Conservation (phyloP, 2,113 vertebrate species). For the Antidorcas marsupialis region DNA sequence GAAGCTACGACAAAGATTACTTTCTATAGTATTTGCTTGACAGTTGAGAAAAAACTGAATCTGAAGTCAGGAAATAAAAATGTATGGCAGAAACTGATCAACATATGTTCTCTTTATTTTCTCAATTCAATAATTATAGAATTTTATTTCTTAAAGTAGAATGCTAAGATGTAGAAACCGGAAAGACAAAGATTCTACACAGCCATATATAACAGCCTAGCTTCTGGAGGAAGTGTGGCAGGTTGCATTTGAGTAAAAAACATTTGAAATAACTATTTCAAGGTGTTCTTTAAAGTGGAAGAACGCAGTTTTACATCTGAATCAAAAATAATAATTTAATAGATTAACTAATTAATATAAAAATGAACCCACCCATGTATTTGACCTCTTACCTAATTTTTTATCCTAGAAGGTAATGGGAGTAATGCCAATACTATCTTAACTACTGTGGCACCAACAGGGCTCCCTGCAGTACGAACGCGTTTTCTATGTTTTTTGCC, state of each 20-base stretch:
- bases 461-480: background rate
- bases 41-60: background rate
- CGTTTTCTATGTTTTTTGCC: background rate
- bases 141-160: background rate
- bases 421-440: constrained; percentile 31
- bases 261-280: background rate
- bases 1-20: background rate
- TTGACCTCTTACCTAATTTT: background rate
- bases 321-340: background rate
- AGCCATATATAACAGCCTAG: background rate
- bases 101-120: background rate
- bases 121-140: background rate
- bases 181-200: background rate
- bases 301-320: background rate
- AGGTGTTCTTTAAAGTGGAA: background rate
- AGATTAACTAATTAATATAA: background rate
- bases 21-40: background rate
- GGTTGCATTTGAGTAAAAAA: background rate
- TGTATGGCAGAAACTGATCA: background rate
- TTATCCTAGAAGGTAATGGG: constrained; percentile 57
- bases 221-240: background rate
- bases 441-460: background rate
- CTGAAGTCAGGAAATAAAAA: background rate
- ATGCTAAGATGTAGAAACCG: background rate
- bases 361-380: background rate